Evolutionary conservation across 2,113 vertebrate genomes (phyloP).

Genomic region (Sorex fumeus): DNA sequence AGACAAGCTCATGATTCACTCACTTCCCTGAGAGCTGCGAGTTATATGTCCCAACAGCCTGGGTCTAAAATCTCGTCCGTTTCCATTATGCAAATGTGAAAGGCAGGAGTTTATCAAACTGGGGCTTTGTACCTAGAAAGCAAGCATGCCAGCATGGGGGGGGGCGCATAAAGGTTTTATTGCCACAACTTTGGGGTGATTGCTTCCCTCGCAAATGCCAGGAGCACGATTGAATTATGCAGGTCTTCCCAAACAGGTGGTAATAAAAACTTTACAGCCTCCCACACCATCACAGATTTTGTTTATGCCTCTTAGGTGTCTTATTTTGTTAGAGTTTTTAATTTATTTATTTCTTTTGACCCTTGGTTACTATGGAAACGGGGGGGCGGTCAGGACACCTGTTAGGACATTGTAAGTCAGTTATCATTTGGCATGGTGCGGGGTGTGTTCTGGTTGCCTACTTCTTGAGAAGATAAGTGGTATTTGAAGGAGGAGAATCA

Average conservation of each 20-base stretch:
- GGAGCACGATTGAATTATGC: slow-evolving; percentile 81
- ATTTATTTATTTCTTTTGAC: slow-evolving; percentile 51
- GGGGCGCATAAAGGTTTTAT: slow-evolving; percentile 80
- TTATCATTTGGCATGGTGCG: neutral
- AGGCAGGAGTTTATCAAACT: slow-evolving; percentile 81
- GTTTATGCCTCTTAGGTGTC: slow-evolving; percentile 82
- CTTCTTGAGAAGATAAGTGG: slow-evolving; percentile 35
- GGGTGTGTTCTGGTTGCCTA: neutral
- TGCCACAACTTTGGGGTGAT: slow-evolving; percentile 82
- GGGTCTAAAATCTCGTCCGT: slow-evolving; percentile 75
- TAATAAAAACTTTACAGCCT: slow-evolving; percentile 85
- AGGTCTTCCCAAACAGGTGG: slow-evolving; percentile 84
- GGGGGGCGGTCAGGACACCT: slow-evolving; percentile 52
- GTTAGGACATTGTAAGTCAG: slow-evolving; percentile 48
- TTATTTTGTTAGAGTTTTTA: slow-evolving; percentile 77
- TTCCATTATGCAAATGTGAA: slow-evolving; percentile 82
- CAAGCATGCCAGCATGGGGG: slow-evolving; percentile 65
- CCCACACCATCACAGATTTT: slow-evolving; percentile 82
- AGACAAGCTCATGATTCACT: slow-evolving; percentile 48
- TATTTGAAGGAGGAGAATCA: neutral
- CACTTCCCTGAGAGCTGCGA: slow-evolving; percentile 48
- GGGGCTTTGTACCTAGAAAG: slow-evolving; percentile 83
- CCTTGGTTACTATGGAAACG: slow-evolving; percentile 80
- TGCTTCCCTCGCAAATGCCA: slow-evolving; percentile 78
- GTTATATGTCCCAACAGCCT: slow-evolving; percentile 66